phyloP scores from a whole-genome alignment of 1,140 invertebrate genomes.

The Scaptodrosophila lebanonensis region DNA sequence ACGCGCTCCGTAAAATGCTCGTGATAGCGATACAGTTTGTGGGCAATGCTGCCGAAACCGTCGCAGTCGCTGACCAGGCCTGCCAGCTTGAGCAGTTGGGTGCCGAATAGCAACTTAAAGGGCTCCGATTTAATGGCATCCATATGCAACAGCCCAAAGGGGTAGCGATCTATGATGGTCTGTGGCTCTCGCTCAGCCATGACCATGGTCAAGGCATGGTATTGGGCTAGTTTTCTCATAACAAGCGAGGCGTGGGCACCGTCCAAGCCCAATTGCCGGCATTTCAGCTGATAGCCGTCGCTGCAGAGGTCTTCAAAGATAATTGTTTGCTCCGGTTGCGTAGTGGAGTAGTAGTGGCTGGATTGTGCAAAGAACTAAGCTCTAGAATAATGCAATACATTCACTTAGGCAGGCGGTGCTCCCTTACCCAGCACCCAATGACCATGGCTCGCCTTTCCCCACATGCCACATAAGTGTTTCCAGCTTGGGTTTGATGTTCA shows the following conservation, averaged over 20 bases:
- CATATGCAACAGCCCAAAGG: slow-evolving; percentile 62
- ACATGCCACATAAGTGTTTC: slow-evolving; percentile 60
- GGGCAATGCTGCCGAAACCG: slow-evolving; percentile 75
- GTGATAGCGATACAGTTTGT: slow-evolving; percentile 67
- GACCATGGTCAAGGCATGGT: slow-evolving; percentile 68
- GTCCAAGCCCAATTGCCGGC: slow-evolving; percentile 65
- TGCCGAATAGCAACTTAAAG: slow-evolving; percentile 63
- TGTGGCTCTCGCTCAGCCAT: slow-evolving; percentile 53
- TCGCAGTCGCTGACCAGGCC: slow-evolving; percentile 71
- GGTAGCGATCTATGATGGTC: slow-evolving; percentile 57
- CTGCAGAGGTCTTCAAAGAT: slow-evolving; percentile 62
- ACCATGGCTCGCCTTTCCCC: slow-evolving; percentile 9
- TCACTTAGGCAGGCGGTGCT: not conserved
- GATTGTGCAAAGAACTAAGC: not conserved
- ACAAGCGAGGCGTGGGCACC: slow-evolving; percentile 43
- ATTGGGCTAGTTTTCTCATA: slow-evolving; percentile 62
- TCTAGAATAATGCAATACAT: not conserved
- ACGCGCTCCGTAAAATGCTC: slow-evolving; percentile 52
- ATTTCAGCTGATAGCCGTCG: slow-evolving; percentile 57
- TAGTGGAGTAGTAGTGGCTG: slow-evolving; percentile 77
- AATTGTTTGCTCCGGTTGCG: slow-evolving; percentile 62
- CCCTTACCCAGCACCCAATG: slow-evolving; percentile 52
- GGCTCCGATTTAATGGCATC: slow-evolving; percentile 65
- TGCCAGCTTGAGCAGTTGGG: slow-evolving; percentile 51
- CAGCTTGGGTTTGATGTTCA: slow-evolving; percentile 62